Percentiles rank a stretch among this genome's conserved stretches.
Conservation (phyloP, 2,113 vertebrate genomes). For the Pseudorectes ferrugineus region DNA sequence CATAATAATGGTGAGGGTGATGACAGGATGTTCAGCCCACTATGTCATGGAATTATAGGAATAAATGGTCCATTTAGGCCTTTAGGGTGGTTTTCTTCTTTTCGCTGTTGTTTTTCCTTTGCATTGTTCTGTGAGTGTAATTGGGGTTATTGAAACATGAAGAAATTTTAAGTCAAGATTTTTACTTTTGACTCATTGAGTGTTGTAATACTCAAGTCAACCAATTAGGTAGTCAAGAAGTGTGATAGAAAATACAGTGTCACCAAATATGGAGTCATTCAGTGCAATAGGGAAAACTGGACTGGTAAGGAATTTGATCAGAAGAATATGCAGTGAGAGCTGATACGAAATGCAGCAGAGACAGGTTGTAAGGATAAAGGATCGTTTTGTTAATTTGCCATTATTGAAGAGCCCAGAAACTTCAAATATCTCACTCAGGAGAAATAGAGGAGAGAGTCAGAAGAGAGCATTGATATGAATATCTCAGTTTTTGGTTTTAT, state of each 20-base stretch:
- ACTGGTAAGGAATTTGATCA: neutral
- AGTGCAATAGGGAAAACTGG: neutral
- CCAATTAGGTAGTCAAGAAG: neutral
- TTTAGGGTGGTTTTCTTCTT: neutral
- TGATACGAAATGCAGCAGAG: neutral
- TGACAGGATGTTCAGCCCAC: neutral
- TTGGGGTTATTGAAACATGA: neutral
- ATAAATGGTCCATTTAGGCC: neutral
- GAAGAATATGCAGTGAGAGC: neutral
- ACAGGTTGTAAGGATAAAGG: neutral
- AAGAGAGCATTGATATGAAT: neutral
- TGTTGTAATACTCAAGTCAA: neutral
- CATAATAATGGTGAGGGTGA: neutral
- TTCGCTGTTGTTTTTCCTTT: neutral
- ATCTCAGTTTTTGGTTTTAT: neutral
- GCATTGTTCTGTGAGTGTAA: neutral
- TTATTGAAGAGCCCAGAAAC: neutral
- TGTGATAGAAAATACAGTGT: neutral
- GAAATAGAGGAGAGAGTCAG: neutral
- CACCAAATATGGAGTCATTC: neutral
- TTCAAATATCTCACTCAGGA: neutral
- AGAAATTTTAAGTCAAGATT: neutral
- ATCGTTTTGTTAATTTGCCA: neutral
- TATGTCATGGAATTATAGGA: neutral
- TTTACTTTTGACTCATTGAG: neutral